Base-by-base conservation (phyloP, 2,888 invertebrate species). In the Shargacucullia verbasci region DNA sequence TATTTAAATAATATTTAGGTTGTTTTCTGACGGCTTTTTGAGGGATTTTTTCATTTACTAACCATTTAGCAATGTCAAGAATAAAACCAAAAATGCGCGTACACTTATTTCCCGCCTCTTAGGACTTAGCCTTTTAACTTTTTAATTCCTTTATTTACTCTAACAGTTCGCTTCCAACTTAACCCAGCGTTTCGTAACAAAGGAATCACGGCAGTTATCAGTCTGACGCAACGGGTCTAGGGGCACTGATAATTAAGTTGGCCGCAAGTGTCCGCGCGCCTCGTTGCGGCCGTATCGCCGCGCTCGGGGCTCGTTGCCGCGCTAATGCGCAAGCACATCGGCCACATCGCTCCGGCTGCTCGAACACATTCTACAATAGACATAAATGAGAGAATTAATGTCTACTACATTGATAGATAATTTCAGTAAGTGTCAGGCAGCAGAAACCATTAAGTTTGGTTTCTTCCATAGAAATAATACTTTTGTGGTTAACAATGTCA, bases 231-330 rank as follows among this genome's bases (percentile, higher is more conserved):
- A 79, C 68, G 76, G 76, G 77, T 81, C 83, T 80, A 60, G 55
- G 65, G 83, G 84, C 80, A 79, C 79, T 76, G 85, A 86, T 87
- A 87, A 88, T 87, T 83, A 85, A 69, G 73, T 61, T 75, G 73
- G 79, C 73, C 79, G 81, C 79, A 74, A 81, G 76, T 78, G 78
- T 79, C 72, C 72, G 80, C 78, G 69, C 67, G 73, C 71, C 76
- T 56, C 48, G 60, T 68, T 73, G 79, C 60, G 67, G 13, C 60
- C 66, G 59, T 84, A 87, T 86, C 85, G 82, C 79, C 79, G 59
- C 71, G 85, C 89, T 84, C 70, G 73, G 48, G 87, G 89, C 86
- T 72, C 70, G 66, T 73, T 78, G 62, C 71, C 62, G 70, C 76
- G 80, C 82, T 86, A 86, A 87, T 86, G 86, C 82, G 78, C 78